Evolutionary conservation across 2,797 vertebrate genomes (phyloP), one percentile per base, ranked within the genome.

Genomic region (Tiaroga cobitis): DNA sequence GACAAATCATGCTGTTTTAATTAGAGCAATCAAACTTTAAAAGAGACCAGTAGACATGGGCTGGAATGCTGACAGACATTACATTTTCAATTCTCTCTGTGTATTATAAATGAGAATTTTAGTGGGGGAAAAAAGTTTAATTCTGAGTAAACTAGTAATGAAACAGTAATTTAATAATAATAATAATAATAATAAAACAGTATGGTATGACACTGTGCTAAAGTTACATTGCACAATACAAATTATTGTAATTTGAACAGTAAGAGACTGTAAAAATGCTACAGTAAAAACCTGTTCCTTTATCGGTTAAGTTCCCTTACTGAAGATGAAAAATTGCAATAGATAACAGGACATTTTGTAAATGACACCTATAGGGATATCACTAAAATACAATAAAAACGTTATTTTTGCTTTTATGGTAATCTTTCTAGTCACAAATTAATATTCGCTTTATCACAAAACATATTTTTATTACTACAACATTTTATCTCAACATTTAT

Each of bases 201-300:
- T 46, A 46, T 1, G 13, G 13, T 46, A 92, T 92, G 88, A 92
- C 80, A 89, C 89, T 91, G 86, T 80, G 86, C 81, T 93, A 94
- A 94, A 46, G 43, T 91, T 89, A 2, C 90, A 92, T 94, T 93
- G 83, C 73, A 15, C 26, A 51, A 10, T 10, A n/a, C 54, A 21
- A 34, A 75, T 4, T 2, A 75, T 13, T 34, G 29, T 54, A 24
- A 54, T 75, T 34, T 34, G 19, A 75, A 74, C 0, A 8, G 18
- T 75, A 51, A 74, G 46, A 51, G 26, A 75, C 5, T 74, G 26
- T 19, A 51, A 72, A 26, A 46, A 26, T 46, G 26, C 16, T 74
- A 74, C 8, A 51, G 9, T 74, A 46, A 74, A 74, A 51, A 21
- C 18, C 9, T 34, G 19, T 51, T 74, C 29, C 19, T n/a, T 3